Conservation (phyloP, 2,797 vertebrate species). For the Echeneis naucrates region DNA sequence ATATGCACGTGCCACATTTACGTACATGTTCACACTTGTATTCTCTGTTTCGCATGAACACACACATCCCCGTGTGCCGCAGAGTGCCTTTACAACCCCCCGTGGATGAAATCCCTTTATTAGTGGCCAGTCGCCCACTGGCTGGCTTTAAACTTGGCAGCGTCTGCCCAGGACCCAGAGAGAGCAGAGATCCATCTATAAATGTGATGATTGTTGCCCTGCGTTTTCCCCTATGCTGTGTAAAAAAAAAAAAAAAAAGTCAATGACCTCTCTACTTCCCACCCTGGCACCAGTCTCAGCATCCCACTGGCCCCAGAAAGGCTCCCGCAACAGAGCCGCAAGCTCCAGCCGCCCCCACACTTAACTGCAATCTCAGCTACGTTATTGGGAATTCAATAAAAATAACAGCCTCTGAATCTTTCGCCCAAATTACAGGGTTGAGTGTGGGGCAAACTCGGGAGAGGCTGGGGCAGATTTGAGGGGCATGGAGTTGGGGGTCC, state of each 20-base stretch:
- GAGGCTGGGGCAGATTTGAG: slow-evolving; percentile 1
- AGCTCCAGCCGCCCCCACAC: slow-evolving; percentile 61
- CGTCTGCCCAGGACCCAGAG: slow-evolving; percentile 38
- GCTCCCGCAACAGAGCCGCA: slow-evolving; percentile 49
- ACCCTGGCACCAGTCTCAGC: slow-evolving; percentile 61
- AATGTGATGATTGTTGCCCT: slow-evolving; percentile 72
- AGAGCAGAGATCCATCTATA: slow-evolving; percentile 61
- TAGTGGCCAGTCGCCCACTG: slow-evolving; percentile 71
- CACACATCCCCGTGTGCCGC: slow-evolving; percentile 27
- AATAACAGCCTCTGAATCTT: slow-evolving; percentile 77
- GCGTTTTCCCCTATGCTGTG: slow-evolving; percentile 54
- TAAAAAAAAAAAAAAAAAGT: slow-evolving; percentile 63
- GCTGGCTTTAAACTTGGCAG: slow-evolving; percentile 71
- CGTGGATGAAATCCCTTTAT: slow-evolving; percentile 70
- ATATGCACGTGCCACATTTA: slow-evolving; percentile 24
- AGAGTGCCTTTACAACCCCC: slow-evolving; percentile 59
- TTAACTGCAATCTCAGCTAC: slow-evolving; percentile 71
- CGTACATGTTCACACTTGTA: slow-evolving; percentile 10
- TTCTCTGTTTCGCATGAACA: slow-evolving; percentile 4
- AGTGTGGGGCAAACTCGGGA: slow-evolving; percentile 50
- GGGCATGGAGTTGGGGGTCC: slow-evolving; percentile 30
- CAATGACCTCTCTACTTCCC: slow-evolving; percentile 61
- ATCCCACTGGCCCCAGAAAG: slow-evolving; percentile 65
- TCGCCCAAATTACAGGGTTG: slow-evolving; percentile 79
- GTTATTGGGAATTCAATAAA: slow-evolving; percentile 81